Percentiles rank a stretch among this genome's conserved stretches.
These are phyloP conservation scores for Picathartes gymnocephalus DNA, from an alignment of 2,113 vertebrate genomes.

Conservation along the genomic window DNA sequence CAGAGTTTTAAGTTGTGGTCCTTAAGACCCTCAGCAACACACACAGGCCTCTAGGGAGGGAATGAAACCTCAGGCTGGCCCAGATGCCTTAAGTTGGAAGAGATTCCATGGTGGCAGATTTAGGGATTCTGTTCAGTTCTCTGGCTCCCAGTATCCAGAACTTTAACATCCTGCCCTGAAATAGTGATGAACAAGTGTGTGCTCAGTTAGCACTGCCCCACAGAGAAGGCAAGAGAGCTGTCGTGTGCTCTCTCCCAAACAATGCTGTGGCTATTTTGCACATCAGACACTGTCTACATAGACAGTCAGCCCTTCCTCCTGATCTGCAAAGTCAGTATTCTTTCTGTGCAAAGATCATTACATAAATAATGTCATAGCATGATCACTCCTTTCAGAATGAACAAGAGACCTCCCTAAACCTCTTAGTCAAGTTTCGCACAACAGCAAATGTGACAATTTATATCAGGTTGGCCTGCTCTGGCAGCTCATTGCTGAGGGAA, in stretches of 20 bases:
- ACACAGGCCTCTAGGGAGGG: neutral
- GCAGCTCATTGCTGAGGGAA: neutral
- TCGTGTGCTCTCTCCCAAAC: fast-evolving
- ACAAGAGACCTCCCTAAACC: neutral
- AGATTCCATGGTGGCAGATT: neutral
- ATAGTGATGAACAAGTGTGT: neutral
- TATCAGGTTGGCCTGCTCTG: neutral
- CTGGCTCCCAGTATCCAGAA: neutral
- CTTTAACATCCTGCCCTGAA: neutral
- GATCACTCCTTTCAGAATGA: neutral
- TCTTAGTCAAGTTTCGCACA: neutral
- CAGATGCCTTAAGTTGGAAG: neutral
- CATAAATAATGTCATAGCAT: no score
- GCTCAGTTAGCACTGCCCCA: neutral
- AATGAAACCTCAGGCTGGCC: neutral
- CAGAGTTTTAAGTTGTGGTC: neutral
- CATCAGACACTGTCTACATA: neutral
- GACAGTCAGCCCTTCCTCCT: neutral
- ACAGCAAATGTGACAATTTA: neutral
- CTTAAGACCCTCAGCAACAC: neutral
- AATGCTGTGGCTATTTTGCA: neutral
- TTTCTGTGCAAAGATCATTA: neutral
- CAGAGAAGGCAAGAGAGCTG: neutral
- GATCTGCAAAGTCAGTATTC: neutral
- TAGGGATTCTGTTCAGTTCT: neutral